A percentile compares a stretch with the other conserved stretches of the same genome.
Evolutionary conservation across 2,797 vertebrate genomes (phyloP).

Genomic region (Petrocephalus sullivani): DNA sequence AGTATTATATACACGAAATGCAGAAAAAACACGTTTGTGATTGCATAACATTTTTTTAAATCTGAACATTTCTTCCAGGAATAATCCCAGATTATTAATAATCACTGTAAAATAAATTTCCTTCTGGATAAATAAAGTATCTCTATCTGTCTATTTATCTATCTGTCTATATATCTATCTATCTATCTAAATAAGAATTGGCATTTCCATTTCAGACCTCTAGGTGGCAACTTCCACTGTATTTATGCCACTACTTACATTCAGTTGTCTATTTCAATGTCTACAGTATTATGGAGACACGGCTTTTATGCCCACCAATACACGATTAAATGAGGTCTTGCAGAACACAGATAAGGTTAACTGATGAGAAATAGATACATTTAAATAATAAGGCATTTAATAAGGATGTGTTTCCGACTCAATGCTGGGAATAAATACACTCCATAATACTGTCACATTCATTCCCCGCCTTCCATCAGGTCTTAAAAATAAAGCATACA

Average conservation of each 20-base stretch:
- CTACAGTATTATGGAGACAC: not conserved
- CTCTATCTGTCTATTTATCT: no score
- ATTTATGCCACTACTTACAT: not conserved
- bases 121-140: no score
- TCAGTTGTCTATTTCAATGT: not conserved
- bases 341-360: not conserved
- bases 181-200: not conserved
- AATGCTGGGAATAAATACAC: not conserved
- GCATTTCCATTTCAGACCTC: not conserved
- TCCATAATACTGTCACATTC: not conserved
- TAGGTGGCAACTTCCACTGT: conserved; percentile 2
- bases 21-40: not conserved
- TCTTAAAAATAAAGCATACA: not conserved
- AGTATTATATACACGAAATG: not conserved
- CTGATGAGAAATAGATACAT: not conserved
- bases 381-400: not conserved
- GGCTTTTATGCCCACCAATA: not conserved
- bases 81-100: not conserved
- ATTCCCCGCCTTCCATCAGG: not conserved
- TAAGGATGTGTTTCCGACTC: not conserved
- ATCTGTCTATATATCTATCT: no score
- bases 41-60: not conserved
- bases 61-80: not conserved
- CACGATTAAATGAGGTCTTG: not conserved
- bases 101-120: not conserved